phyloP scores from a whole-genome alignment of 2,113 vertebrate species.

The Crotalus tigris region DNA sequence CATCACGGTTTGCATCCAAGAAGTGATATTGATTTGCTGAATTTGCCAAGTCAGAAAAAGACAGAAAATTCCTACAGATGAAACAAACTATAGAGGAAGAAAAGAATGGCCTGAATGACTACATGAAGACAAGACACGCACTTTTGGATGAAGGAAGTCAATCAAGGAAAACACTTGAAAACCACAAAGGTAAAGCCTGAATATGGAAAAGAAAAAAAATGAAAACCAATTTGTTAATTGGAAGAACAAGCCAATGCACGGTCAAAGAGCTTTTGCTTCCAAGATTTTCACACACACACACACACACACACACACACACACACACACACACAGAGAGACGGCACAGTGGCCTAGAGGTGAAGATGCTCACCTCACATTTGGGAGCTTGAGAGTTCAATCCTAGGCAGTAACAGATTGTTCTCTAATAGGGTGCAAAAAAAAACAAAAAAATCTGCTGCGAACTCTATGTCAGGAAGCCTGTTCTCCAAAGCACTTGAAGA shows the following conservation, averaged over 20 bases:
- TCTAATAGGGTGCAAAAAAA: neutral
- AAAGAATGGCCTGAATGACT: neutral
- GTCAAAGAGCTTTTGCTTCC: neutral
- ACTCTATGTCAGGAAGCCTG: neutral
- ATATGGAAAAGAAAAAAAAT: neutral
- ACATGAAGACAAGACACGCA: neutral
- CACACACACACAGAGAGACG: neutral
- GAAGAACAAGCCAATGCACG: neutral
- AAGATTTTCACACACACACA: neutral
- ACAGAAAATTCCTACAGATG: too few species aligned
- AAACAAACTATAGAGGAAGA: too few species aligned
- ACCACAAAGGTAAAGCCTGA: neutral
- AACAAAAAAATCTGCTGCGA: neutral
- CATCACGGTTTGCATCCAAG: too few species aligned
- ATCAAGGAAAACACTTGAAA: neutral
- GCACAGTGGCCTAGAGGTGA: neutral
- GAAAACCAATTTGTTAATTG: neutral
- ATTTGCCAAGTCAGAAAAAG: too few species aligned
- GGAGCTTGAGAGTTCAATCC: neutral
- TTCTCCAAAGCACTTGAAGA: neutral
- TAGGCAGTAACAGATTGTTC: neutral
- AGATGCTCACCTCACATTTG: neutral
- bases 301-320: neutral
- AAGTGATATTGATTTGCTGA: too few species aligned
- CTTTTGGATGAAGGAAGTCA: neutral